Conservation (phyloP, 2,888 invertebrate species). For the Machimus atricapillus region DNA sequence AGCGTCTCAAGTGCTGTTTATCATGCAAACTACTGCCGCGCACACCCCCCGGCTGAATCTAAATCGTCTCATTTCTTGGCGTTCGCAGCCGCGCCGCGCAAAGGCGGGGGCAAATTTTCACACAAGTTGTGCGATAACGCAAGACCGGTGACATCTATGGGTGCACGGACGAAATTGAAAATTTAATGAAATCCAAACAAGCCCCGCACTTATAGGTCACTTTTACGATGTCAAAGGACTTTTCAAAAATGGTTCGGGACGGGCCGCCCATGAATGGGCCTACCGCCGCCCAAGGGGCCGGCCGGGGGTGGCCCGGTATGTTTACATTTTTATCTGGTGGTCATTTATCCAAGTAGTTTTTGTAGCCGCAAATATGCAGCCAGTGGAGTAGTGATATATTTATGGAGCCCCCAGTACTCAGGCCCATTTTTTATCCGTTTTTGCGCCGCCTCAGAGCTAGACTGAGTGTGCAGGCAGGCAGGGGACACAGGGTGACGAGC, state of each 20-base stretch:
- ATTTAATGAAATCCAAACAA: constrained; percentile 27
- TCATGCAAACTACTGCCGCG: constrained; percentile 7
- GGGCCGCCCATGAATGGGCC: background rate
- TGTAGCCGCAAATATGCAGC: constrained; percentile 9
- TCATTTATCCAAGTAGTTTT: constrained; percentile 28
- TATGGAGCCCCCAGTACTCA: background rate
- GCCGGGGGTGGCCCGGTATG: background rate
- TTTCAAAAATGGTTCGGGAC: background rate
- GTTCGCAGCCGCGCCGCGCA: background rate
- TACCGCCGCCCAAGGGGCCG: background rate
- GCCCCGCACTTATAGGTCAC: constrained; percentile 13
- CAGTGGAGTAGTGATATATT: constrained; percentile 15
- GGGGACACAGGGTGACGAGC: background rate
- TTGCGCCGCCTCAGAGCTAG: background rate
- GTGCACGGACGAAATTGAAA: constrained; percentile 12
- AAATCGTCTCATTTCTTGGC: background rate
- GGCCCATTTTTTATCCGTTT: constrained; percentile 11
- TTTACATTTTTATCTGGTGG: constrained; percentile 27
- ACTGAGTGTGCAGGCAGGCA: background rate
- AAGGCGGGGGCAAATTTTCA: background rate
- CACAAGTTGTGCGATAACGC: constrained; percentile 5
- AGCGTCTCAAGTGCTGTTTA: constrained; percentile 30
- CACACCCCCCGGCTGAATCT: background rate
- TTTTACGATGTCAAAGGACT: constrained; percentile 10
- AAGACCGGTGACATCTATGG: background rate